Conservation (phyloP, 2,113 vertebrate species). For the Stegostoma tigrinum region DNA sequence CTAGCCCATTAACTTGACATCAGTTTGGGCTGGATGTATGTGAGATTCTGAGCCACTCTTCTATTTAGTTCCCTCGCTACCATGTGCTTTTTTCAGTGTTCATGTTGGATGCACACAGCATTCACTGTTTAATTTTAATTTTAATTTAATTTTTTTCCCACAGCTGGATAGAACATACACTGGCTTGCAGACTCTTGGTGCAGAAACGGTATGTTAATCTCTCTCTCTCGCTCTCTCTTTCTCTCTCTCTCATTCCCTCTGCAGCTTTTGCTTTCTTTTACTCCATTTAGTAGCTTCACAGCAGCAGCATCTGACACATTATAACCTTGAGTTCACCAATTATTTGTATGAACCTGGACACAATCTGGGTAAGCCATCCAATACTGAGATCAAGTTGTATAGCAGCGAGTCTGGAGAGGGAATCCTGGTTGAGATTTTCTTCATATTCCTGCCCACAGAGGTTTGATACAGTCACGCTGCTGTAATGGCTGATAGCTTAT, state of each 20-base stretch:
- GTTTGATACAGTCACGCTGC: not conserved
- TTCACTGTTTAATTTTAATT: no score
- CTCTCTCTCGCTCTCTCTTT: not conserved
- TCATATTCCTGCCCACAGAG: not conserved
- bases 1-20: not conserved
- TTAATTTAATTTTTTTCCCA: conserved; percentile 40
- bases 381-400: not conserved
- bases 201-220: conserved; percentile 74
- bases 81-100: not conserved
- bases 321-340: not conserved
- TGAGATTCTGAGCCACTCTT: not conserved
- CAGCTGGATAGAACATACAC: conserved; percentile 97
- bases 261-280: not conserved
- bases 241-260: not conserved
- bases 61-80: not conserved
- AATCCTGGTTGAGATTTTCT: not conserved
- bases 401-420: not conserved
- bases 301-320: not conserved
- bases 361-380: not conserved
- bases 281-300: not conserved
- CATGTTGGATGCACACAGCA: not conserved
- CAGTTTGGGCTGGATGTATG: not conserved
- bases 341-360: not conserved
- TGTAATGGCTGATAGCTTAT: not conserved
- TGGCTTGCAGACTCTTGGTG: conserved; percentile 90